Percentiles rank a stretch among this genome's conserved stretches.
phyloP scores from a whole-genome alignment of 2,113 vertebrate species.

The Pollimyrus isidori region DNA sequence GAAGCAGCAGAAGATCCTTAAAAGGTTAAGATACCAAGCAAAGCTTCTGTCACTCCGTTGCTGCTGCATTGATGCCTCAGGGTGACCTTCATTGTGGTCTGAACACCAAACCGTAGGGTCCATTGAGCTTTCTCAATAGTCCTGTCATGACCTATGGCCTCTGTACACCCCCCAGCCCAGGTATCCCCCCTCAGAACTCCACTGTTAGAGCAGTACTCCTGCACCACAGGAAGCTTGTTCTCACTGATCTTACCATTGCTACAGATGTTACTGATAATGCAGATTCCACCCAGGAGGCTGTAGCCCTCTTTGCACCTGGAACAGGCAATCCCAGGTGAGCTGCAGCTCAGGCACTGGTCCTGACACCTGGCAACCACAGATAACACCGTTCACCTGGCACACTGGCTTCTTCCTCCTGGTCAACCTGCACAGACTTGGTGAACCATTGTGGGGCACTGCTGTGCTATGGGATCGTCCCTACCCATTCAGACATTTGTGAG shows the following conservation, averaged over 20 bases:
- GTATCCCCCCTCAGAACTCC: not conserved
- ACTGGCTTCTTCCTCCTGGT: not conserved
- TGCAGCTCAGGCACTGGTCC: constrained; percentile 72
- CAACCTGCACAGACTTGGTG: not conserved
- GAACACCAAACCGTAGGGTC: not conserved
- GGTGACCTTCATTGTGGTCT: not conserved
- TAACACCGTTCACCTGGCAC: not conserved
- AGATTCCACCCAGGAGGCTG: constrained; percentile 66
- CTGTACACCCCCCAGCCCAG: not conserved
- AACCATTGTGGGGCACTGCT: not conserved
- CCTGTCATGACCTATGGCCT: not conserved
- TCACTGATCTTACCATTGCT: constrained; percentile 69
- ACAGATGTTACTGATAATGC: constrained; percentile 73
- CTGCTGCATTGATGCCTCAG: not conserved
- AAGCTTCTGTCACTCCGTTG: not conserved
- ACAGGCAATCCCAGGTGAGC: constrained; percentile 69
- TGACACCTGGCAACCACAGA: constrained; percentile 66
- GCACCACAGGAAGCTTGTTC: not conserved
- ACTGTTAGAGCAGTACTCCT: not conserved
- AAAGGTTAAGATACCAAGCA: not conserved
- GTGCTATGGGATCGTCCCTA: not conserved
- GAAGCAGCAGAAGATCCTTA: not conserved
- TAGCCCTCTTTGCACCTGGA: constrained; percentile 70
- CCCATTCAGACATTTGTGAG: not conserved
- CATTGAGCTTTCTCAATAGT: not conserved